These are phyloP conservation scores for Antennarius maculatus DNA, from an alignment of 2,797 vertebrate species.

Conservation along the genomic window DNA sequence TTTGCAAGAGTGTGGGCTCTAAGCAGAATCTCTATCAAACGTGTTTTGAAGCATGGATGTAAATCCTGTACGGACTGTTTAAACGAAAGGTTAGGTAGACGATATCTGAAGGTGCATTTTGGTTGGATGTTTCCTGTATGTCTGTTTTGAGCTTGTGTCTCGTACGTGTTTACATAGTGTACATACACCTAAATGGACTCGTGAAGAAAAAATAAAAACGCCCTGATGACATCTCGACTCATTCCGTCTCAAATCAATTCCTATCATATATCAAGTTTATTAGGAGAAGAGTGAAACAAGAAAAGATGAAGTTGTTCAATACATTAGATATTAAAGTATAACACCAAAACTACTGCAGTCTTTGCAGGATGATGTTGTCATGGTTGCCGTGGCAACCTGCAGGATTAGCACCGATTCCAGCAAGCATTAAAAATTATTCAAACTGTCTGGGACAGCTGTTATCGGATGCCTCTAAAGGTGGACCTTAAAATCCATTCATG, in stretches of 20 bases:
- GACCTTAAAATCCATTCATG: no score
- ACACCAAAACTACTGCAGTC: no score
- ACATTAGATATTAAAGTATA: no score
- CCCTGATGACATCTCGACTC: constrained; percentile 29
- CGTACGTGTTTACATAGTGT: constrained; percentile 85
- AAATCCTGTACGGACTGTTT: constrained; percentile 56
- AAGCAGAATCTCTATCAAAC: constrained; percentile 63
- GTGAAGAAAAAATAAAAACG: constrained; percentile 68
- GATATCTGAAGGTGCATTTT: constrained; percentile 66
- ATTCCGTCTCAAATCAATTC: neutral
- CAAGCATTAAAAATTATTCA: no score
- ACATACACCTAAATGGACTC: constrained; percentile 81
- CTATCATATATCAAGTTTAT: no score
- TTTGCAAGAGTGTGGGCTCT: constrained; percentile 74
- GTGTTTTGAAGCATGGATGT: constrained; percentile 65
- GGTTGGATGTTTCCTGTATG: constrained; percentile 78
- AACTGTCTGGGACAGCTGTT: no score
- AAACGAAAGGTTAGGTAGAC: constrained; percentile 44
- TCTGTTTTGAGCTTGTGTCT: constrained; percentile 77
- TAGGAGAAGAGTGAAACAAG: no score
- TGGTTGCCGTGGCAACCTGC: no score
- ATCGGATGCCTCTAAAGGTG: no score
- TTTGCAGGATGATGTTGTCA: no score
- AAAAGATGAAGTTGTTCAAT: no score
- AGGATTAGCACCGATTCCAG: no score